Evolutionary conservation across 2,888 invertebrate genomes (phyloP).

Genomic region (Dynastes grantii): DNA sequence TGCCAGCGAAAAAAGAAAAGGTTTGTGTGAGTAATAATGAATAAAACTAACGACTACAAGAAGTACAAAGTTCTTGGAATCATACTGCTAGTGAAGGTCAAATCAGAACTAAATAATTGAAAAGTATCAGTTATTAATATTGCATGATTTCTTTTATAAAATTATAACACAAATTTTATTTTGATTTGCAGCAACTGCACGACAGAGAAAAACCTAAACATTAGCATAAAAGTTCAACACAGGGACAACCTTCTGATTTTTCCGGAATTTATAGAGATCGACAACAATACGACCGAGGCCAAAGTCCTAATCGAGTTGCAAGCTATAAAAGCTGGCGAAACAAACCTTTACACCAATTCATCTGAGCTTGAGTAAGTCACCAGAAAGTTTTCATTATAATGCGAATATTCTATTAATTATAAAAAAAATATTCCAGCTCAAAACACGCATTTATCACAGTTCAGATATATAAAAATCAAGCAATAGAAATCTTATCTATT

Average conservation of each 20-base stretch:
- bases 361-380: conserved; percentile 54
- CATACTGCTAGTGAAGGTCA: no score
- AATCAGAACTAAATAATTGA: no score
- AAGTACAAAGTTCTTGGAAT: no score
- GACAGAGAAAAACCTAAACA: neutral
- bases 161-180: neutral
- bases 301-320: conserved; percentile 19
- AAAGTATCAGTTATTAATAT: neutral
- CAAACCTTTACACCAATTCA: conserved; percentile 40
- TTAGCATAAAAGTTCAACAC: conserved; percentile 40
- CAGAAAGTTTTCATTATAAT: neutral
- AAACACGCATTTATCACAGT: conserved; percentile 80
- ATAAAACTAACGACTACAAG: no score
- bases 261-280: conserved; percentile 26
- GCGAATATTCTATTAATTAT: neutral
- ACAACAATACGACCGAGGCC: neutral
- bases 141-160: neutral
- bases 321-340: conserved; percentile 49
- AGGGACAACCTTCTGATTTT: conserved; percentile 29
- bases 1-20: no score
- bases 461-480: conserved; percentile 79
- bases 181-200: conserved; percentile 27
- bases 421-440: conserved; percentile 72
- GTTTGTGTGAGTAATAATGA: no score
- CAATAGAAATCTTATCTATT: conserved; percentile 79